Evolutionary conservation across 2,797 vertebrate genomes (phyloP).

Genomic region (Labroides dimidiatus): DNA sequence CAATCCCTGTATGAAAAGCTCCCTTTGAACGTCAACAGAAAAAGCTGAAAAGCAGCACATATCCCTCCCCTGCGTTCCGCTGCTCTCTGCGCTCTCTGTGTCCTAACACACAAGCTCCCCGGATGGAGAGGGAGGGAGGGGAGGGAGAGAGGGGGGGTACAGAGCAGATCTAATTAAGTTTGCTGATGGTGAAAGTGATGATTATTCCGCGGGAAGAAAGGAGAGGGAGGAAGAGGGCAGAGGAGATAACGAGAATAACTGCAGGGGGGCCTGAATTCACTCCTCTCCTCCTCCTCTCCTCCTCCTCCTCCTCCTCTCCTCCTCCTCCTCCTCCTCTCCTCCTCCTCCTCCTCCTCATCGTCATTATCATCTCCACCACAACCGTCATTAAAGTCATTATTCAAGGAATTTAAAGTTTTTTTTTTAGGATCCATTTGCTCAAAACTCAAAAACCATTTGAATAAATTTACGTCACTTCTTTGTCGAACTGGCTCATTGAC

Average conservation of each 20-base stretch:
- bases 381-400: slow-evolving; percentile 45
- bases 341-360: slow-evolving; percentile 24
- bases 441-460: slow-evolving; percentile 17
- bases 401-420: slow-evolving; percentile 34
- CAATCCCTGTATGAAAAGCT: slow-evolving; percentile 74
- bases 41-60: slow-evolving; percentile 69
- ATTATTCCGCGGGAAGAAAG: slow-evolving; percentile 65
- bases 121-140: slow-evolving; percentile 38
- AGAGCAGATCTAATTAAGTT: slow-evolving; percentile 78
- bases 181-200: slow-evolving; percentile 73
- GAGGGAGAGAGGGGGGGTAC: slow-evolving; percentile 28
- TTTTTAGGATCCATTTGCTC: slow-evolving; percentile 23
- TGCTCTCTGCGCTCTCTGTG: slow-evolving; percentile 62
- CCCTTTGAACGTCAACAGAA: slow-evolving; percentile 75
- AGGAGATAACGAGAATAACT: slow-evolving; percentile 62
- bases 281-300: slow-evolving; percentile 23
- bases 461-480: slow-evolving; percentile 1
- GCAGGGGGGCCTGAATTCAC: slow-evolving; percentile 37
- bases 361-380: slow-evolving; percentile 25
- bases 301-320: slow-evolving; percentile 28
- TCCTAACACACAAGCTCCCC: slow-evolving; percentile 54
- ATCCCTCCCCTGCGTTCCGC: slow-evolving; percentile 46
- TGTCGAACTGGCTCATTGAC: no score
- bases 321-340: slow-evolving; percentile 34
- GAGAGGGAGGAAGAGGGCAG: slow-evolving; percentile 40